Conservation (phyloP, 2,797 vertebrate genomes). For the Danio jaintianensis region DNA sequence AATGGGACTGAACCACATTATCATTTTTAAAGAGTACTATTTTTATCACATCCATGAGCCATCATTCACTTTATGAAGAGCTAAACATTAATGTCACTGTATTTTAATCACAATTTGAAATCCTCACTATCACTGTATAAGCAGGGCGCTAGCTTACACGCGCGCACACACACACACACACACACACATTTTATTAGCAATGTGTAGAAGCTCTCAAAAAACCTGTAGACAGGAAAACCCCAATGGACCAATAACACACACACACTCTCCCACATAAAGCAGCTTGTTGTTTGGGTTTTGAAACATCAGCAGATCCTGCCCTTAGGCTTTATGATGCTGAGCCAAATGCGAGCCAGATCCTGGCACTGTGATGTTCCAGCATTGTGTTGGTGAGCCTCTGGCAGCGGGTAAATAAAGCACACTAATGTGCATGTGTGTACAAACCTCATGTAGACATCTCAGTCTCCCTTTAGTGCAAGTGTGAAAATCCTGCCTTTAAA, state of each 20-base stretch:
- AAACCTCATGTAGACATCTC: slow-evolving; percentile 40
- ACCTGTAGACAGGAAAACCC: slow-evolving; percentile 19
- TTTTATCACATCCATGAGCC: background rate
- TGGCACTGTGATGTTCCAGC: slow-evolving; percentile 37
- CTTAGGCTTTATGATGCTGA: slow-evolving; percentile 36
- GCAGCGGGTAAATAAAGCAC: slow-evolving; percentile 50
- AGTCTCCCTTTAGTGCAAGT: slow-evolving; percentile 37
- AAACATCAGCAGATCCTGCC: slow-evolving; percentile 49
- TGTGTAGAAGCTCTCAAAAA: background rate
- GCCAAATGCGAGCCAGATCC: slow-evolving; percentile 38
- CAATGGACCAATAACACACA: slow-evolving; percentile 19
- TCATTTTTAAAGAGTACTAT: background rate
- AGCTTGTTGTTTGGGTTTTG: slow-evolving; percentile 12
- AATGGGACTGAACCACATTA: background rate
- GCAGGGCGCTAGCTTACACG: background rate
- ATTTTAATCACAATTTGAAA: background rate
- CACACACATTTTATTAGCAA: background rate
- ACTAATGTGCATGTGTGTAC: slow-evolving; percentile 22
- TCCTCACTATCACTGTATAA: background rate
- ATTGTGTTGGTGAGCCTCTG: slow-evolving; percentile 44
- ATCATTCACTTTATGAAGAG: background rate
- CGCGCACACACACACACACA: slow-evolving; percentile 2
- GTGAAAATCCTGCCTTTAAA: slow-evolving; percentile 47
- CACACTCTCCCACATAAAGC: slow-evolving; percentile 23
- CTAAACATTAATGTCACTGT: background rate